Evolutionary conservation across 2,797 vertebrate species (phyloP).

Genomic region (Acrossocheilus wenchowensis): DNA sequence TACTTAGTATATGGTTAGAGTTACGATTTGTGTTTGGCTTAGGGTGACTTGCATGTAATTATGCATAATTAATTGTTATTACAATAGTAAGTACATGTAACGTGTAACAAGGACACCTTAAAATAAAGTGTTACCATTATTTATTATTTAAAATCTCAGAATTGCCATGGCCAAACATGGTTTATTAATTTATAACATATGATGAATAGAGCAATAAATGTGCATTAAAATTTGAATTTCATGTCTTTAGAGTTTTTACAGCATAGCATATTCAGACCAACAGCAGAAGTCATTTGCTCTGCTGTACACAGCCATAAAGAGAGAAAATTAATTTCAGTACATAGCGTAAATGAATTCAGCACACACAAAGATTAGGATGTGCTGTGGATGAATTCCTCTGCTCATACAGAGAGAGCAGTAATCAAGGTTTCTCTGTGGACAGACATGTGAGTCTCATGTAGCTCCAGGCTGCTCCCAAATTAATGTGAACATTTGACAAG

Average conservation of each 20-base stretch:
- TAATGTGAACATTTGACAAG: background rate
- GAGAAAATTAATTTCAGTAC: background rate
- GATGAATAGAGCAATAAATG: background rate
- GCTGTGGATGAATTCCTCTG: background rate
- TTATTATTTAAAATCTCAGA: background rate
- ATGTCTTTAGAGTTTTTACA: background rate
- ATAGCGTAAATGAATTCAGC: background rate
- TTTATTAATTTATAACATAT: background rate
- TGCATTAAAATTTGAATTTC: background rate
- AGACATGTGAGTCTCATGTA: conserved; percentile 10
- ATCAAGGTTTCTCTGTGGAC: conserved; percentile 9
- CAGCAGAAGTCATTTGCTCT: conserved; percentile 1
- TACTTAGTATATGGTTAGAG: too few species aligned
- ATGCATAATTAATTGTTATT: too few species aligned
- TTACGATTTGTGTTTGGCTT: too few species aligned
- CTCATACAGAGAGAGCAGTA: background rate
- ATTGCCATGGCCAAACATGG: background rate
- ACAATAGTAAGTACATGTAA: too few species aligned
- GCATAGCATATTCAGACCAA: background rate
- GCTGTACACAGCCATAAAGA: background rate
- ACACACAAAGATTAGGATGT: background rate
- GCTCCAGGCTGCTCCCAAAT: conserved; percentile 3
- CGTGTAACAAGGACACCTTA: too few species aligned
- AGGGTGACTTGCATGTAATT: too few species aligned
- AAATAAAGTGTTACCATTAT: too few species aligned